phyloP scores from a whole-genome alignment of 1,140 invertebrate genomes.

The Apis florea region DNA sequence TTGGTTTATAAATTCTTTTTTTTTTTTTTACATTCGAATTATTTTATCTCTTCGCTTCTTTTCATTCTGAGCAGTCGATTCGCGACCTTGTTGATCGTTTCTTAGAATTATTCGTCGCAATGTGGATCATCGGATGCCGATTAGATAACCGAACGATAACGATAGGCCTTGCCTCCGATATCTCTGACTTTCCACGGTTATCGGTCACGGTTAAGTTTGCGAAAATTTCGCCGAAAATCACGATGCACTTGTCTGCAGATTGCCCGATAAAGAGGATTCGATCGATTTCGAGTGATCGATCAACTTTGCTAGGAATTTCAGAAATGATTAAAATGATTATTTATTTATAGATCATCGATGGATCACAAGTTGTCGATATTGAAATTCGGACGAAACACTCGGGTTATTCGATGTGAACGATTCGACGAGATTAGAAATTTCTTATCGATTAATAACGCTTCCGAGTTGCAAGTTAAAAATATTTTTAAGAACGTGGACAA shows the following conservation, averaged over 20 bases:
- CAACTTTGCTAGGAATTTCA: not conserved
- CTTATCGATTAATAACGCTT: too few relatives aligned
- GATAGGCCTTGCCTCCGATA: conserved; percentile 16
- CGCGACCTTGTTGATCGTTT: conserved; percentile 22
- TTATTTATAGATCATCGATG: too few relatives aligned
- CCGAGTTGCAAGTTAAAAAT: too few relatives aligned
- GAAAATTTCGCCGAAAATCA: conserved; percentile 24
- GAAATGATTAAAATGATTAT: too few relatives aligned
- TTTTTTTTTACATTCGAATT: too few relatives aligned
- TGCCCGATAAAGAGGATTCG: not conserved
- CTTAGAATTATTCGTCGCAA: not conserved
- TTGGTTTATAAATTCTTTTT: too few relatives aligned
- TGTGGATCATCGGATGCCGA: conserved; percentile 40
- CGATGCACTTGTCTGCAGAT: not conserved
- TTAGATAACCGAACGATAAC: conserved; percentile 54
- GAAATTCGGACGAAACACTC: too few relatives aligned
- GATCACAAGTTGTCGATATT: not conserved
- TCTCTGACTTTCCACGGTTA: conserved; percentile 55
- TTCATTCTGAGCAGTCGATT: too few relatives aligned
- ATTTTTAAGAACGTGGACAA: too few relatives aligned
- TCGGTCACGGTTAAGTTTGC: conserved; percentile 48
- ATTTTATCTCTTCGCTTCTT: not conserved
- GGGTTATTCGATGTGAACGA: too few relatives aligned
- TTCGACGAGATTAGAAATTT: too few relatives aligned
- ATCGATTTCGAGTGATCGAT: not conserved